Conservation (phyloP, 2,888 invertebrate species). For the Stomorhina lunata region DNA sequence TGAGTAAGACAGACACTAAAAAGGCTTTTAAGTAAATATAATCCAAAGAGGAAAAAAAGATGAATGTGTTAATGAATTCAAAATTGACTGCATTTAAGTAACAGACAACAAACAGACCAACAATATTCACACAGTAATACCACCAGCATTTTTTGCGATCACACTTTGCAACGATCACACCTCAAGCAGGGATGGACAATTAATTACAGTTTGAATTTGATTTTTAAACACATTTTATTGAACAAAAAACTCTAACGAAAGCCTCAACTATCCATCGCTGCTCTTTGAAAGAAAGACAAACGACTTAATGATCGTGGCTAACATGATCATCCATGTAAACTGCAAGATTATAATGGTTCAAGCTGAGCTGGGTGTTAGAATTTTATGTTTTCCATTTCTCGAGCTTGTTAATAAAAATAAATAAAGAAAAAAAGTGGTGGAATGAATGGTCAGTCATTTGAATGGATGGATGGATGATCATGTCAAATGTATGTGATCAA, state of each 20-base stretch:
- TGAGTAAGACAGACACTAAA: constrained; percentile 42
- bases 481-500: constrained; percentile 45
- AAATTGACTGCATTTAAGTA: constrained; percentile 51
- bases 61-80: constrained; percentile 63
- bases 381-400: not conserved
- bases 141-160: not conserved
- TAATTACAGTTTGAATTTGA: not conserved
- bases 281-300: not conserved
- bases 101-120: constrained; percentile 23
- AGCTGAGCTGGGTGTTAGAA: constrained; percentile 7
- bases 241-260: not conserved
- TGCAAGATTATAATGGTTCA: constrained; percentile 29
- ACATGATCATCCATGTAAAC: constrained; percentile 23
- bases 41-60: constrained; percentile 30
- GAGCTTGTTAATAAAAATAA: constrained; percentile 23
- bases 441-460: constrained; percentile 16
- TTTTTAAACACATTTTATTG: not conserved
- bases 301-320: constrained; percentile 5
- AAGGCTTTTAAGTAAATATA: not conserved
- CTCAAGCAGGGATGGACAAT: constrained; percentile 15
- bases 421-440: not conserved
- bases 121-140: constrained; percentile 7
- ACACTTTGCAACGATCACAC: constrained; percentile 11
- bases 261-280: not conserved
- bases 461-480: constrained; percentile 45